Conservation (phyloP, 2,888 invertebrate species). For the Noctuana brunneofusca region DNA sequence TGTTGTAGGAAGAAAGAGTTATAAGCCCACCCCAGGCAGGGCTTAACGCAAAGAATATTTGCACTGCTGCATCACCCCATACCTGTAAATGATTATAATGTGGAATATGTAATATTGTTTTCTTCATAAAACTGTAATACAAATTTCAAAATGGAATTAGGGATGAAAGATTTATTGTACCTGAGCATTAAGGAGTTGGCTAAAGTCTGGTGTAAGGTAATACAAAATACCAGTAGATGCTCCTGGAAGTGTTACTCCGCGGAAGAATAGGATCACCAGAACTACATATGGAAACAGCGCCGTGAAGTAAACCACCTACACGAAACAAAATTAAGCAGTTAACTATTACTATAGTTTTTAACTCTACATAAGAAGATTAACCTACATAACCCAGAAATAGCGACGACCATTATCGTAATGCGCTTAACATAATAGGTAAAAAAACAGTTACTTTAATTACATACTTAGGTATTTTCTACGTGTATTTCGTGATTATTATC, state of each 20-base stretch:
- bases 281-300: slow-evolving; percentile 90
- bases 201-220: slow-evolving; percentile 91
- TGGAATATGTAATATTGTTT: too few relatives aligned
- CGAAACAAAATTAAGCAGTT: slow-evolving; percentile 37
- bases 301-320: slow-evolving; percentile 88
- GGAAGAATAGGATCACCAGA: slow-evolving; percentile 88
- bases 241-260: slow-evolving; percentile 91
- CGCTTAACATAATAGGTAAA: too few relatives aligned
- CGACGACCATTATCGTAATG: too few relatives aligned
- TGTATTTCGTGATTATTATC: too few relatives aligned
- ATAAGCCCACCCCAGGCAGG: slow-evolving; percentile 94
- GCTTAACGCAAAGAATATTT: slow-evolving; percentile 93
- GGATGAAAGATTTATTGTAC: slow-evolving; percentile 59
- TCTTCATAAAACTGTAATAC: too few relatives aligned
- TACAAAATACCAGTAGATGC: slow-evolving; percentile 90
- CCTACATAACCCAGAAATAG: too few relatives aligned
- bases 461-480: too few relatives aligned
- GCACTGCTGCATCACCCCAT: slow-evolving; percentile 93
- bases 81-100: too few relatives aligned
- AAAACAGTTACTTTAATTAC: too few relatives aligned
- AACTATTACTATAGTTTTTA: too few relatives aligned
- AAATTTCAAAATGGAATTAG: too few relatives aligned
- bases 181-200: slow-evolving; percentile 87
- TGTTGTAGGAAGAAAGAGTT: slow-evolving; percentile 92
- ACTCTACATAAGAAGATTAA: too few relatives aligned